Percentiles rank a stretch among this genome's conserved stretches.
Conservation (phyloP, 2,888 invertebrate species). For the Sesia apiformis region DNA sequence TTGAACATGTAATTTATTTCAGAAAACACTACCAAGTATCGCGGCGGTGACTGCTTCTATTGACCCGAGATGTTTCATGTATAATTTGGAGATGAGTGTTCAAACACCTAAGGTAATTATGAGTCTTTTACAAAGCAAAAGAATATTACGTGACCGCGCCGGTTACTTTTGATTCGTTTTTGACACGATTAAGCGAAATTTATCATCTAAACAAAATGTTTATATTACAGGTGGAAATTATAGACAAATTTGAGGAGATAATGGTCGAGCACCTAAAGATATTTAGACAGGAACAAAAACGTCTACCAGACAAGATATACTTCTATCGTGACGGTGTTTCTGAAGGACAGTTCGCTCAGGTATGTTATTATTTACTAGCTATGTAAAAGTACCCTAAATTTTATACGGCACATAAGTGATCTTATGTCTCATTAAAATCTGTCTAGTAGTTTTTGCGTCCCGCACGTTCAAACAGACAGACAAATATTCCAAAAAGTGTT, state of each 20-base stretch:
- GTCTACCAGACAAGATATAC: constrained; percentile 77
- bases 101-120: constrained; percentile 77
- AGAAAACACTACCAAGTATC: constrained; percentile 76
- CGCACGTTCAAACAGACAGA: too few relatives aligned
- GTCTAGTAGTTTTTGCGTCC: too few relatives aligned
- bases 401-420: too few relatives aligned
- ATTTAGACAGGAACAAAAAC: constrained; percentile 62
- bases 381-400: too few relatives aligned
- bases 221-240: constrained; percentile 77
- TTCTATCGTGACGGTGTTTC: constrained; percentile 92
- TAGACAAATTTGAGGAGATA: constrained; percentile 81
- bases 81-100: constrained; percentile 84
- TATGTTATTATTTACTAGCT: constrained; percentile 21
- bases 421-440: too few relatives aligned
- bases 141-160: too few relatives aligned
- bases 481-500: too few relatives aligned
- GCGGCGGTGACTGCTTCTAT: constrained; percentile 86
- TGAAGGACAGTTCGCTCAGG: constrained; percentile 85
- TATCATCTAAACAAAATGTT: not conserved
- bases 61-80: constrained; percentile 78
- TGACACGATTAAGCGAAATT: not conserved
- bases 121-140: not conserved
- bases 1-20: constrained; percentile 13
- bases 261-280: constrained; percentile 77
- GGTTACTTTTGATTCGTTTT: not conserved